Evolutionary conservation across 2,888 invertebrate species (phyloP).

Genomic region (Melikaiella ostensackeni): DNA sequence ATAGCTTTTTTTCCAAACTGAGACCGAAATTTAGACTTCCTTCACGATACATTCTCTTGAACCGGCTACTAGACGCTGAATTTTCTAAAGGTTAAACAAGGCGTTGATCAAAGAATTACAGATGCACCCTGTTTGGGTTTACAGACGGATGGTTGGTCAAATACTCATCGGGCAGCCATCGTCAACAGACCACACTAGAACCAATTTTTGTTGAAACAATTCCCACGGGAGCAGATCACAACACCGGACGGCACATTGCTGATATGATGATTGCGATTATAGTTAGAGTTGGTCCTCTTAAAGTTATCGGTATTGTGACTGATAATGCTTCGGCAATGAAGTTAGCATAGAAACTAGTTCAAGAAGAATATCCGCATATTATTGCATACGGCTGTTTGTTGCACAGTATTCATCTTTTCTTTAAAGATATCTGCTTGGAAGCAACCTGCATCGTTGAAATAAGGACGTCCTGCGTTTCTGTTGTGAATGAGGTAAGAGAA

Average conservation of each 20-base stretch:
- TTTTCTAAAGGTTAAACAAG: not conserved
- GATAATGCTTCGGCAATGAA: not conserved
- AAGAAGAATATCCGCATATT: no score
- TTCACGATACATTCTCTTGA: not conserved
- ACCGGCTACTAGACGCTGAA: not conserved
- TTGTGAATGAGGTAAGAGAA: not conserved
- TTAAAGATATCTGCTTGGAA: not conserved
- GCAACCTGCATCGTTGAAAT: not conserved
- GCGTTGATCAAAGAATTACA: not conserved
- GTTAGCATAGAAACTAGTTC: no score
- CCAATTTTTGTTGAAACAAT: slow-evolving; percentile 7
- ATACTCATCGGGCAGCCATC: not conserved
- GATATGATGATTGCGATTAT: not conserved
- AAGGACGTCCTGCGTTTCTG: not conserved
- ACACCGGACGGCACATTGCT: not conserved
- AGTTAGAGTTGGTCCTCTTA: not conserved
- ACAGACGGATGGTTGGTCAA: no score
- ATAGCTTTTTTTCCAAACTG: no score
- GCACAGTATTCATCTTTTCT: not conserved
- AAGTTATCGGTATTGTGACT: not conserved
- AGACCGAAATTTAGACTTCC: slow-evolving; percentile 4
- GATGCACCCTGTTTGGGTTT: no score
- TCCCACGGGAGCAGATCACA: slow-evolving; percentile 1
- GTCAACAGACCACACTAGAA: slow-evolving; percentile 4
- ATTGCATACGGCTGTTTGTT: not conserved